Evolutionary conservation across 2,888 invertebrate genomes (phyloP), one percentile per base, ranked within the genome.

Genomic region (Nomada hirtipes): DNA sequence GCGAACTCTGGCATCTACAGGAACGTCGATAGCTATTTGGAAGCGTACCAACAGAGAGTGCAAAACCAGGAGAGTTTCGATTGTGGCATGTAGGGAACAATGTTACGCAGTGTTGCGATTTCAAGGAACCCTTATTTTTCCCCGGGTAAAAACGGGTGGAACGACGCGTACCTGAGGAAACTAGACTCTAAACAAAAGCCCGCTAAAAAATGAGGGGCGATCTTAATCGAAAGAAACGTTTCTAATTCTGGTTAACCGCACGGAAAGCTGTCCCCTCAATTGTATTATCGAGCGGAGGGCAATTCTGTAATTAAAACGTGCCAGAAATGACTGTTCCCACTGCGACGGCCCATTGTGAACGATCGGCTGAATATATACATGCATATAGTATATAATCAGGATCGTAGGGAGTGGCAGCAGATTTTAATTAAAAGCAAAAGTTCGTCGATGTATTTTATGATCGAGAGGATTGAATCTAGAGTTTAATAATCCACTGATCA

Each of bases 1-100:
- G 98, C 98, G 70, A 98, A 98, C 94, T 96, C 97, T 2, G 98
- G 98, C 61, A 98, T 98, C 95, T 98, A 98, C 94, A 95, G 98
- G 80, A 97, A 98, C 93, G 97, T 98, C 92, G 98, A 98, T 93
- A 96, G 96, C 88, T 97, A 97, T 92, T 94, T 98, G 91, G 97
- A 98, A 94, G 98, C 97, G 89, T 98, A 98, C 93, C 97, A 98
- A 91, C 97, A 97, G 93, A 96, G 97, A 90, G 95, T 98, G 91
- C 97, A 97, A 94, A 97, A 97, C 94, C 98, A 98, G 94, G 98
- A 98, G 94, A 98, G 98, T 80, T 97, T 97, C 93, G 97, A 97
- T 94, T 97, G 95, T 91, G 96, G 96, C 88, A 95, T 96, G 92
- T 96, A 95, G 79, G 70, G 2, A 10, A 70, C 44, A 23, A n/a